Conservation (phyloP, 2,797 vertebrate species). For the Syndactyla subalaris region DNA sequence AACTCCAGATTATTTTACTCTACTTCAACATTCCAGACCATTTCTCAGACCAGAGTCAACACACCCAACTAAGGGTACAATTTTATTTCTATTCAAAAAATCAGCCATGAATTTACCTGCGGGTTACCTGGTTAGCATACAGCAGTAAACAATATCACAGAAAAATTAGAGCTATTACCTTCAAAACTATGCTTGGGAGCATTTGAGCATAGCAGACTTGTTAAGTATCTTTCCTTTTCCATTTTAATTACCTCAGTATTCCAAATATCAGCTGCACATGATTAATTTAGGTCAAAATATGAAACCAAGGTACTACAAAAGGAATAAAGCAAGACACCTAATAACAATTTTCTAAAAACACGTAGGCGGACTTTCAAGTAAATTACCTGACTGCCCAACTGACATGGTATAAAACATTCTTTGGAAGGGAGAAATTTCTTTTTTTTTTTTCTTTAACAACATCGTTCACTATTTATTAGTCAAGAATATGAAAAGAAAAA, state of each 20-base stretch:
- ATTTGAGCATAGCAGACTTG: background rate
- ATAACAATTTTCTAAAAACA: background rate
- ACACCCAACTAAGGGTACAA: background rate
- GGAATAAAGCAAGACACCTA: background rate
- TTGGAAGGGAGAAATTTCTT: background rate
- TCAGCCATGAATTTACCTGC: background rate
- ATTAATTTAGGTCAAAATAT: background rate
- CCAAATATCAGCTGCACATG: background rate
- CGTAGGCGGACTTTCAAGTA: background rate
- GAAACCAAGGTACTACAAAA: background rate
- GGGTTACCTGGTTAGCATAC: background rate
- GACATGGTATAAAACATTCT: background rate
- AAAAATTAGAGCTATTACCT: background rate
- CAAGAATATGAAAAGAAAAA: background rate
- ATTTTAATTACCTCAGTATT: background rate
- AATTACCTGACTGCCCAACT: background rate
- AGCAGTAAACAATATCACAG: background rate
- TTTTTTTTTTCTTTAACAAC: no score
- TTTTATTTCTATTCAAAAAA: background rate
- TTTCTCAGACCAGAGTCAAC: background rate
- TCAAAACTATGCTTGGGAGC: background rate
- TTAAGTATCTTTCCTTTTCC: background rate
- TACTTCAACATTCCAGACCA: background rate
- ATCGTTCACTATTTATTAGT: background rate
- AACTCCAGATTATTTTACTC: background rate